Evolutionary conservation across 2,797 vertebrate species (phyloP).

Genomic region (Craterocephalus amniculus): DNA sequence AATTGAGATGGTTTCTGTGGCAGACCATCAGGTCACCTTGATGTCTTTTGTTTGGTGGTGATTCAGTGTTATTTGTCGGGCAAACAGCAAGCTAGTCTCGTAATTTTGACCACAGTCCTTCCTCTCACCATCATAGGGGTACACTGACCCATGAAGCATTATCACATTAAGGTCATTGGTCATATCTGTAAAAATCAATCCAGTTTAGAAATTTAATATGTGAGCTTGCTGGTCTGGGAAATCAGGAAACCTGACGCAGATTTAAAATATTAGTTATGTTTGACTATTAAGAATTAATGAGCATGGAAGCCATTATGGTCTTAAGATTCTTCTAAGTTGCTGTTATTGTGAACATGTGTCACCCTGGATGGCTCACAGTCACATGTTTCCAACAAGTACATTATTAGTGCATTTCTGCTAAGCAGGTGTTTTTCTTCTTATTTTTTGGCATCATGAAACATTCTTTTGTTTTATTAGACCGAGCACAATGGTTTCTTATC

Average conservation of each 20-base stretch:
- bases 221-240: slow-evolving; percentile 52
- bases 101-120: slow-evolving; percentile 45
- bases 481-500: slow-evolving; percentile 24
- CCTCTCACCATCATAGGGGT: slow-evolving; percentile 29
- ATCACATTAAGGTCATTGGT: slow-evolving; percentile 62
- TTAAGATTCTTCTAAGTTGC: slow-evolving; percentile 53
- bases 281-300: slow-evolving; percentile 75
- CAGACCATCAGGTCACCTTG: slow-evolving; percentile 60
- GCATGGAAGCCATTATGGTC: slow-evolving; percentile 59
- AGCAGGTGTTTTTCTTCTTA: slow-evolving; percentile 52
- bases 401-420: slow-evolving; percentile 61
- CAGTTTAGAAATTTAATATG: slow-evolving; percentile 63
- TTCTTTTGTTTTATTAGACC: slow-evolving; percentile 41
- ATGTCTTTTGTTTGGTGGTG: slow-evolving; percentile 51
- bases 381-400: slow-evolving; percentile 61
- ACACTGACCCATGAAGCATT: slow-evolving; percentile 55
- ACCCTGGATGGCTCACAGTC: slow-evolving; percentile 60
- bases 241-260: slow-evolving; percentile 43
- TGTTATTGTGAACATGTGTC: slow-evolving; percentile 72
- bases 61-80: slow-evolving; percentile 56
- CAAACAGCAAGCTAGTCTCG: slow-evolving; percentile 48
- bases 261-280: slow-evolving; percentile 71
- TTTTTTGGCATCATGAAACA: slow-evolving; percentile 31
- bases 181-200: slow-evolving; percentile 72
- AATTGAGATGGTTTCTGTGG: slow-evolving; percentile 74